phyloP scores from a whole-genome alignment of 2,113 vertebrate genomes.

The Lepus americanus region DNA sequence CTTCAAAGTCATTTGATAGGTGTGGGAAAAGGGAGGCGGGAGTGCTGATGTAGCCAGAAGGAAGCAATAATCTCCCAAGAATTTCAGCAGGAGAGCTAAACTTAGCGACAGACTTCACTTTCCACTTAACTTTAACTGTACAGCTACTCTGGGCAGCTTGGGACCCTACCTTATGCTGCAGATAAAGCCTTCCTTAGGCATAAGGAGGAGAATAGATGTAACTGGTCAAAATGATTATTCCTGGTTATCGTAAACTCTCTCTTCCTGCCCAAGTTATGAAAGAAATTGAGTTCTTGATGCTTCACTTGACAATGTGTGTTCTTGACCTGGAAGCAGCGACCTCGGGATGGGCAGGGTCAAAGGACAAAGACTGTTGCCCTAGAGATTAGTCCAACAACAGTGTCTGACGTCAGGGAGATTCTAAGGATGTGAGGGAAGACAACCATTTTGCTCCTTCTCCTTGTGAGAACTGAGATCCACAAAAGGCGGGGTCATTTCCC shows the following conservation, averaged over 20 bases:
- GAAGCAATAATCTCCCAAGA: slow-evolving; percentile 76
- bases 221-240: slow-evolving; percentile 52
- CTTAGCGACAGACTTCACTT: slow-evolving; percentile 74
- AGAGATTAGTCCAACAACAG: neutral
- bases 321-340: slow-evolving; percentile 32
- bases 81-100: slow-evolving; percentile 75
- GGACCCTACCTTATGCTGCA: slow-evolving; percentile 22
- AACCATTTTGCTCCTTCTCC: neutral
- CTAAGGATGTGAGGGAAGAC: neutral
- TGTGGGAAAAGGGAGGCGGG: slow-evolving; percentile 64
- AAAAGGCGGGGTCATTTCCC: neutral
- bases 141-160: slow-evolving; percentile 46
- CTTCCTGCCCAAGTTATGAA: slow-evolving; percentile 54
- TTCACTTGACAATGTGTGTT: slow-evolving; percentile 21
- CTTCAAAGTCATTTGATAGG: slow-evolving; percentile 77
- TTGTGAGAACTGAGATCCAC: neutral
- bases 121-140: slow-evolving; percentile 66
- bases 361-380: neutral
- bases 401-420: neutral
- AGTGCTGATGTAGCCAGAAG: slow-evolving; percentile 74
- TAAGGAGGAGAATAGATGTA: neutral
- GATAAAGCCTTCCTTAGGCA: slow-evolving; percentile 55
- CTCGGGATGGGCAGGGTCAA: neutral
- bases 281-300: slow-evolving; percentile 44
- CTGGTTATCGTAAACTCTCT: slow-evolving; percentile 31